These are phyloP conservation scores for Aurelia sp. DNA, from an alignment of 30 jellyfish, hydroid and myxozoan species.

Conservation along the genomic window DNA sequence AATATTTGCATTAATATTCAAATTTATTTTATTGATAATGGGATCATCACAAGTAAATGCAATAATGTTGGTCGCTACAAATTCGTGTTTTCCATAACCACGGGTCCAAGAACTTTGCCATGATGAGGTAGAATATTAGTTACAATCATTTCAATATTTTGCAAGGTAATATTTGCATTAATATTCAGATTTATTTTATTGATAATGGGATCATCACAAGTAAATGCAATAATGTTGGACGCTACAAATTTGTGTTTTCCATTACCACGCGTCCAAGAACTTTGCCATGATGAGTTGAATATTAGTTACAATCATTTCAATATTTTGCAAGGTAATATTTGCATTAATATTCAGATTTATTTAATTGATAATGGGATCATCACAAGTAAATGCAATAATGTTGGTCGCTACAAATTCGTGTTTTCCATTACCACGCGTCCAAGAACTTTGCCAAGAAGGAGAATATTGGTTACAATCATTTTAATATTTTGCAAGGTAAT, in stretches of 20 bases:
- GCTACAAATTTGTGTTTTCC: background rate
- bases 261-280: background rate
- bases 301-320: conserved; percentile 1
- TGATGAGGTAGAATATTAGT: conserved; percentile 11
- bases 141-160: background rate
- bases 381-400: too few relatives aligned
- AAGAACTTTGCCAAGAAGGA: too few relatives aligned
- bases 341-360: background rate
- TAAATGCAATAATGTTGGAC: background rate
- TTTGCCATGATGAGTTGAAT: background rate
- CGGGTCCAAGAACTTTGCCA: background rate
- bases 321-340: conserved; percentile 19
- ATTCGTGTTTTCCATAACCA: background rate
- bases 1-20: background rate
- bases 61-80: background rate
- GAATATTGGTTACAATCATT: too few relatives aligned
- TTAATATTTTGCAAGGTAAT: too few relatives aligned
- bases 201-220: too few relatives aligned
- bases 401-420: too few relatives aligned
- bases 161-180: conserved; percentile 19
- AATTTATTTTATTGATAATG: background rate
- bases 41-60: too few relatives aligned
- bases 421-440: background rate
- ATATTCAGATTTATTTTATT: background rate
- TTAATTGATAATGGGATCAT: too few relatives aligned